These are phyloP conservation scores for Lagopus muta DNA, from an alignment of 2,113 vertebrate species.

Conservation along the genomic window DNA sequence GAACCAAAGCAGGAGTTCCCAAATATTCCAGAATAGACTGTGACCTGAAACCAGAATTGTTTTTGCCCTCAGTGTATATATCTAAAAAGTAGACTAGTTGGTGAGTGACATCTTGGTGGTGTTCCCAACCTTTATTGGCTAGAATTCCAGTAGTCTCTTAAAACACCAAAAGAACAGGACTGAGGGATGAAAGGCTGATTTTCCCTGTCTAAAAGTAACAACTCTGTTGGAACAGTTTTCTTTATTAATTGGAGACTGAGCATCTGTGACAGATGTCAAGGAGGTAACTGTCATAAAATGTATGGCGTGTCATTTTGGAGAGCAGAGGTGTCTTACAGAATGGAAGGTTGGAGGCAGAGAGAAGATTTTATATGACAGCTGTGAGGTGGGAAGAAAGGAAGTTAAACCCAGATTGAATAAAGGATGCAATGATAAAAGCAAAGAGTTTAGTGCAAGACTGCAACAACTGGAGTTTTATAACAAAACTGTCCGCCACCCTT, in stretches of 20 bases:
- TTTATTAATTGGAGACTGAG: constrained; percentile 36
- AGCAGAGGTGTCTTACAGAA: constrained; percentile 61
- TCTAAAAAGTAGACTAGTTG: not conserved
- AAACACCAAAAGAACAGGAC: not conserved
- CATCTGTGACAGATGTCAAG: constrained; percentile 41
- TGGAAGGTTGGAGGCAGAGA: constrained; percentile 64
- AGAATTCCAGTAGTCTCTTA: not conserved
- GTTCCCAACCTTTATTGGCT: not conserved
- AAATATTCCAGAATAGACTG: not conserved
- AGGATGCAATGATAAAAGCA: constrained; percentile 24
- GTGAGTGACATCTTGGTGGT: not conserved
- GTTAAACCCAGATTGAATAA: constrained; percentile 24
- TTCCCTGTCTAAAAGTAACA: constrained; percentile 33
- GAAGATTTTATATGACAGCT: constrained; percentile 68
- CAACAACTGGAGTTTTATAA: constrained; percentile 33
- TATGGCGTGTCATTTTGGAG: constrained; percentile 26
- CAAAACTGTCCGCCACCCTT: constrained; percentile 6
- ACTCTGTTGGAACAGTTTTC: constrained; percentile 34
- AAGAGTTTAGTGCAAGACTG: not conserved
- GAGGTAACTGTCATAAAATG: constrained; percentile 41
- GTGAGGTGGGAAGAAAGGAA: constrained; percentile 64
- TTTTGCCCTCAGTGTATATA: not conserved
- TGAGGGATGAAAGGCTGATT: not conserved
- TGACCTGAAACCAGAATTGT: not conserved
- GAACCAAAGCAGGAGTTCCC: not conserved